phyloP scores from a whole-genome alignment of 2,797 vertebrate species.

The Taeniopygia guttata region DNA sequence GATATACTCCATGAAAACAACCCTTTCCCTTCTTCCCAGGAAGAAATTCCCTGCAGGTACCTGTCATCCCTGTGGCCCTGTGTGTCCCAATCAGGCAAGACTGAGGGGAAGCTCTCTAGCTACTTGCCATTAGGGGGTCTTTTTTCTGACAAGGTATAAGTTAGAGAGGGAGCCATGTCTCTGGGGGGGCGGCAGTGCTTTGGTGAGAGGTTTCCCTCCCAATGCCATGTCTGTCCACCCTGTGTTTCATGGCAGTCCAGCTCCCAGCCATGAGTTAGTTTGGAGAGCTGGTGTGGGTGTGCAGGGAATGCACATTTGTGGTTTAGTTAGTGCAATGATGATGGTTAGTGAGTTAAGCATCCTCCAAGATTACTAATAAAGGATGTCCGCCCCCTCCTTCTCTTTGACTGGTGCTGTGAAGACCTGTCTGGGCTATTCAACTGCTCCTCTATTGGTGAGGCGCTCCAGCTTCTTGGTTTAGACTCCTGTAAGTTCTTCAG shows the following conservation, averaged over 20 bases:
- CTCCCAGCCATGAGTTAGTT: not conserved
- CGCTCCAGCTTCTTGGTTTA: not conserved
- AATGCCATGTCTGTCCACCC: accelerated
- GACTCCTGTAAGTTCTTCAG: not conserved
- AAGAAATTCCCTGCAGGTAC: not conserved
- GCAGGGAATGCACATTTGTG: not conserved
- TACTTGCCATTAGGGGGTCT: not conserved
- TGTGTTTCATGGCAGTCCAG: not conserved
- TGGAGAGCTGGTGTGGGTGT: not conserved
- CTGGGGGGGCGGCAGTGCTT: accelerated
- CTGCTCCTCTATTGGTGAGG: not conserved
- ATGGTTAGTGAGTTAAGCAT: not conserved
- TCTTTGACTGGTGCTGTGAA: not conserved
- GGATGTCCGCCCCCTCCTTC: not conserved
- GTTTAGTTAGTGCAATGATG: not conserved
- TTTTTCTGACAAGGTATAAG: not conserved
- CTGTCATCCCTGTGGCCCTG: accelerated
- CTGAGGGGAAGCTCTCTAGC: not conserved
- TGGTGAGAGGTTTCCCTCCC: not conserved
- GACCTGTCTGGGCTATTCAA: constrained; percentile 25
- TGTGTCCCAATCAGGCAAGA: not conserved
- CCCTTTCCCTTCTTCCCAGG: not conserved
- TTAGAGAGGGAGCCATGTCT: not conserved
- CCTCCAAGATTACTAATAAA: not conserved
- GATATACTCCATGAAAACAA: not conserved